Conservation (phyloP, 1,140 invertebrate genomes). For the Diploscapter pachys region DNA sequence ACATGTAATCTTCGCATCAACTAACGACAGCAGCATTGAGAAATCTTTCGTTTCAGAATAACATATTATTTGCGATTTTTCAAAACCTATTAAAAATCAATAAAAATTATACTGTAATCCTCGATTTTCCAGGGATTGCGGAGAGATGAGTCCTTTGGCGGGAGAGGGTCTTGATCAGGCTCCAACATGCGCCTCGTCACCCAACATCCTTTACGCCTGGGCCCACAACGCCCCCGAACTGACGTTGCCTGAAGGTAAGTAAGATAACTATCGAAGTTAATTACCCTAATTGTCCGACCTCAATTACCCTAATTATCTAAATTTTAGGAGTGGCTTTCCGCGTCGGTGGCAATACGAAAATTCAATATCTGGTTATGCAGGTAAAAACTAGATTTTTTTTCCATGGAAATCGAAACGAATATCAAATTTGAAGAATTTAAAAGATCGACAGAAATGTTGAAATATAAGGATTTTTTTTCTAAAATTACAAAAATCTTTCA, state of each 20-base stretch:
- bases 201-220: constrained; percentile 91
- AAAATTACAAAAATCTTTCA: too few relatives aligned
- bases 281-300: too few relatives aligned
- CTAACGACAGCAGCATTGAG: not conserved
- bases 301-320: not conserved
- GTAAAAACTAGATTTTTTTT: too few relatives aligned
- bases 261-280: too few relatives aligned
- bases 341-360: constrained; percentile 62
- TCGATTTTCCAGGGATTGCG: constrained; percentile 72
- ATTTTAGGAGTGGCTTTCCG: constrained; percentile 65
- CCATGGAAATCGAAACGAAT: too few relatives aligned
- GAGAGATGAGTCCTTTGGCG: constrained; percentile 73
- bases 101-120: constrained; percentile 5
- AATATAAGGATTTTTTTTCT: too few relatives aligned
- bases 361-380: constrained; percentile 72
- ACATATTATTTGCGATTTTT: not conserved
- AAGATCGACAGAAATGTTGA: too few relatives aligned
- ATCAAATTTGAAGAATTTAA: too few relatives aligned
- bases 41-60: not conserved
- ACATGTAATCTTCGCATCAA: too few relatives aligned
- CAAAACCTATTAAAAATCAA: constrained; percentile 3
- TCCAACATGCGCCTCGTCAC: constrained; percentile 55
- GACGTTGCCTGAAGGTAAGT: constrained; percentile 72
- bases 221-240: constrained; percentile 85
- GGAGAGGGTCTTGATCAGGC: constrained; percentile 43